These are phyloP conservation scores for Stenchaetothrips biformis DNA, from an alignment of 2,888 invertebrate genomes.

Conservation along the genomic window DNA sequence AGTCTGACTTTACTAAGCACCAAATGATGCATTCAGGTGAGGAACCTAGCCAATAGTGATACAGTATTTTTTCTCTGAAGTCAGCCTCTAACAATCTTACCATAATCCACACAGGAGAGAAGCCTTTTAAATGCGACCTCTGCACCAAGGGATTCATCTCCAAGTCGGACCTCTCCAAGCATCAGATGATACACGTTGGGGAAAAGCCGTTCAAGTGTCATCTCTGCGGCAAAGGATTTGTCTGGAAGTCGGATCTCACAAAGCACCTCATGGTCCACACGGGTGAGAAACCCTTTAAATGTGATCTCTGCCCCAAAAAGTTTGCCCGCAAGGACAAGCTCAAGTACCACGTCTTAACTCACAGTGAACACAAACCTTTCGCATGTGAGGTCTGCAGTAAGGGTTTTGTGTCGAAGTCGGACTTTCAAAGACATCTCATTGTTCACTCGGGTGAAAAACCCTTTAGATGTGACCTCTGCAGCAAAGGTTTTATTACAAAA, in stretches of 20 bases:
- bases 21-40: slow-evolving; percentile 18
- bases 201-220: slow-evolving; percentile 13
- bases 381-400: slow-evolving; percentile 8
- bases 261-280: slow-evolving; percentile 15
- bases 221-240: slow-evolving; percentile 12
- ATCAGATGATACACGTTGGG: slow-evolving; percentile 10
- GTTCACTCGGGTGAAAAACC: slow-evolving; percentile 10
- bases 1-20: slow-evolving; percentile 1
- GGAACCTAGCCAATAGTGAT: slow-evolving; percentile 3
- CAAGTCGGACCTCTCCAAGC: slow-evolving; percentile 17
- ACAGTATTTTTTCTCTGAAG: neutral
- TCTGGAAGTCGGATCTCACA: slow-evolving; percentile 15
- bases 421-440: slow-evolving; percentile 24
- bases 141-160: slow-evolving; percentile 17
- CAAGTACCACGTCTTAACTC: slow-evolving; percentile 10
- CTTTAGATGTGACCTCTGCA: slow-evolving; percentile 6
- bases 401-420: slow-evolving; percentile 14
- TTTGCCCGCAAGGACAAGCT: slow-evolving; percentile 20
- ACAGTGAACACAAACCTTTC: slow-evolving; percentile 7
- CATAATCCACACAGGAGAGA: slow-evolving; percentile 18
- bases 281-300: slow-evolving; percentile 11
- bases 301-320: slow-evolving; percentile 16
- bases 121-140: slow-evolving; percentile 18
- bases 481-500: neutral
- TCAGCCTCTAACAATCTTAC: neutral